These are phyloP conservation scores for Cliona cf. orientalis DNA, from an alignment of 37 sponge, comb jelly and placozoan genomes.

Conservation along the genomic window DNA sequence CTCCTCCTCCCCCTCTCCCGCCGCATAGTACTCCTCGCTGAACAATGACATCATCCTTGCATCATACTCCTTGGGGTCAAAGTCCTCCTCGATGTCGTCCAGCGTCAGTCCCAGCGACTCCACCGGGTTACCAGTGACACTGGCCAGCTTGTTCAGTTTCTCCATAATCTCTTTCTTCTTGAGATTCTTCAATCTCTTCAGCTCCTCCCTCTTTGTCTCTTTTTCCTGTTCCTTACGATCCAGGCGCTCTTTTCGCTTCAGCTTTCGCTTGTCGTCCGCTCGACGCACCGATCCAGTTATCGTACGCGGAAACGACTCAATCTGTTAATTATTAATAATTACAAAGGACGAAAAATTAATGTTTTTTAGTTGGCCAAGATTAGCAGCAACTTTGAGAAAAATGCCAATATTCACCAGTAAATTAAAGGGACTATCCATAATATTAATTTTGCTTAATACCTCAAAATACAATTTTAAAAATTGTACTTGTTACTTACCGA, in stretches of 20 bases:
- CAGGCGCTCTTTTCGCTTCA: constrained; percentile 75
- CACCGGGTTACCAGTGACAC: constrained; percentile 57
- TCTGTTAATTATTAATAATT: constrained; percentile 38
- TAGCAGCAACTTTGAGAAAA: not conserved
- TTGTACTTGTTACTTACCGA: constrained; percentile 34
- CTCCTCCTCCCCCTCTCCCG: constrained; percentile 44
- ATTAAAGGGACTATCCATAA: too few species aligned
- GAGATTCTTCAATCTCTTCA: constrained; percentile 91
- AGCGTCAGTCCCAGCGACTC: constrained; percentile 70
- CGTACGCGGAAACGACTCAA: constrained; percentile 77
- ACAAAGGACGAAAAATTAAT: too few species aligned
- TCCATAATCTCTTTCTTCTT: constrained; percentile 85
- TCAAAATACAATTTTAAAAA: too few species aligned
- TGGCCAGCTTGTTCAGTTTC: constrained; percentile 77
- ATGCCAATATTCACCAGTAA: too few species aligned
- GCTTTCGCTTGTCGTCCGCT: constrained; percentile 69
- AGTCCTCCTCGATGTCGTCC: constrained; percentile 82
- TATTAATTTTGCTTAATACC: too few species aligned
- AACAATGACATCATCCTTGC: constrained; percentile 71
- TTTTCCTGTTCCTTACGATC: constrained; percentile 85
- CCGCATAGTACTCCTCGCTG: constrained; percentile 66
- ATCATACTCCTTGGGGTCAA: constrained; percentile 89
- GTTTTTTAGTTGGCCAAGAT: too few species aligned
- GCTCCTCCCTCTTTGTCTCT: constrained; percentile 76
- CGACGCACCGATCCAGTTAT: constrained; percentile 79